Base-by-base conservation (phyloP, 2,888 invertebrate species). In the Hirtodrosophila confusa region DNA sequence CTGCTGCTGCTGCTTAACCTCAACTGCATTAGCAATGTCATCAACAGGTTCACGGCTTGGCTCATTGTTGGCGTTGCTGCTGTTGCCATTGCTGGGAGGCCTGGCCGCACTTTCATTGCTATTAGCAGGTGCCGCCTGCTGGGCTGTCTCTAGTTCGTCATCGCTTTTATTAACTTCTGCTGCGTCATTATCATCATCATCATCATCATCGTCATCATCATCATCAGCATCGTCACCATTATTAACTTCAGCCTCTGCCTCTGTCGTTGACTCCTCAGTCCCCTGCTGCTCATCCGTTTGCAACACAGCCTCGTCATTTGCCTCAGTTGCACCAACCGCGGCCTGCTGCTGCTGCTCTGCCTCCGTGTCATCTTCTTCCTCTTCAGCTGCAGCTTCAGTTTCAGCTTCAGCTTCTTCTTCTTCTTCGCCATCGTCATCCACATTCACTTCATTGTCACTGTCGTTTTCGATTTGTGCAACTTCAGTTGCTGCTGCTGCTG, bases 391-490 rank as follows among this genome's bases (percentile, higher is more conserved):
- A 5, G 4, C 3, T 5, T 6, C 27, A 27, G 4, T 3, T 27
- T 27, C 27, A 27, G 4, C 27, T 27, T 55, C 68, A 9, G 54
- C 69, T 31, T 40, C 63, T 36, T 29, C 66, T 23, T 66, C 67
- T 9, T 51, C 62, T 40, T 69, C 55, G 3, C 73, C 76, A 2
- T 78, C 75, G 41, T 73, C 76, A 67, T 80, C 80, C 47, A 68
- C 67, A 70, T 74, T 76, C 72, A 82, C 71, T 55, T 83, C 83
- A 63, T 85, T 83, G 64, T 85, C 78, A 61, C 72, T 69, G 48
- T 76, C 79, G 56, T 80, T 69, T 71, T 50, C 80, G 43, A 70
- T 57, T 77, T 71, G 33, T 9, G 39, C 68, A 43, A 37, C 61
- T 23, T 57, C 65, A 45, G 54, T 48, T 40, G 51, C 61, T 62